Percentiles rank a stretch among this genome's conserved stretches.
These are phyloP conservation scores for Chirona hameri DNA, from an alignment of 2,888 invertebrate species.

Conservation along the genomic window DNA sequence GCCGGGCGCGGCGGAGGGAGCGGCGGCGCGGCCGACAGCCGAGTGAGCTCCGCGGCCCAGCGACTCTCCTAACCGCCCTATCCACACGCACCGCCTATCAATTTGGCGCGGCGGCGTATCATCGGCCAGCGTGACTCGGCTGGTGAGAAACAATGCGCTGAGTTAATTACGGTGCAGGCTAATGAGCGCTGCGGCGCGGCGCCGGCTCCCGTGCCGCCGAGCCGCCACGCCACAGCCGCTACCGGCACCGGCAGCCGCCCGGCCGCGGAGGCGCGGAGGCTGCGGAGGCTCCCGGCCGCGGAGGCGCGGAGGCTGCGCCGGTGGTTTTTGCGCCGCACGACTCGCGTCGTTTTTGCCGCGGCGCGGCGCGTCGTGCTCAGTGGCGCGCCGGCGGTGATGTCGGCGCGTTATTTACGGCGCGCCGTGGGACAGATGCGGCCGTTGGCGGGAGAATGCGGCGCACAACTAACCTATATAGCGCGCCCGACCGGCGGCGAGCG, in stretches of 20 bases:
- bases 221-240: not conserved
- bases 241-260: not conserved
- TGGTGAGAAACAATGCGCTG: conserved; percentile 3
- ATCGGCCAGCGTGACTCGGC: conserved; percentile 7
- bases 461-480: conserved; percentile 24
- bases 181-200: not conserved
- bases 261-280: not conserved
- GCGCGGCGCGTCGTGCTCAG: not conserved
- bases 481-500: not conserved
- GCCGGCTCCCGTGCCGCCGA: not conserved
- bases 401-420: conserved; percentile 14
- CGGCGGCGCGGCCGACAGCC: not conserved
- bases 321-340: not conserved
- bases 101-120: conserved; percentile 10
- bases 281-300: too few species aligned
- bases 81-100: conserved; percentile 12
- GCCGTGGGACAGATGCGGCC: not conserved
- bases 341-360: conserved; percentile 5
- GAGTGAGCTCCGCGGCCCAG: not conserved
- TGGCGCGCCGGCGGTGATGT: not conserved
- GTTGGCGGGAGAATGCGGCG: not conserved
- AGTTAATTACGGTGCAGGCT: conserved; percentile 8
- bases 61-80: not conserved
- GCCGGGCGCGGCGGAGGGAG: too few species aligned
- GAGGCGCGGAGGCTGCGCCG: not conserved